These are phyloP conservation scores for Tinea trinotella DNA, from an alignment of 2,888 invertebrate species.

Conservation along the genomic window DNA sequence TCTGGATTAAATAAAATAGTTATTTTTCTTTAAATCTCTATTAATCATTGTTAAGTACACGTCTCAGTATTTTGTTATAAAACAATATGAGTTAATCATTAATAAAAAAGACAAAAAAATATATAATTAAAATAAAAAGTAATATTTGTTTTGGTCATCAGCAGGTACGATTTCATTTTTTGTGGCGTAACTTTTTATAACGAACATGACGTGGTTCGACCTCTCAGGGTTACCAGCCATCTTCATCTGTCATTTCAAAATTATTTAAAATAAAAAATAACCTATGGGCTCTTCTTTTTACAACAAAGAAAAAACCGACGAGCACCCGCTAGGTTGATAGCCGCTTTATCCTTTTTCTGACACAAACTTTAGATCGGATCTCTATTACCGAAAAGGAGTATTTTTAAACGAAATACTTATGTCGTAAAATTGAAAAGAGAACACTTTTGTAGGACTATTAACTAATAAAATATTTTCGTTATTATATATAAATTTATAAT, in stretches of 20 bases:
- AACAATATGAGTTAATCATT: not conserved
- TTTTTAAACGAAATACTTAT: conserved; percentile 50
- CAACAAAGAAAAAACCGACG: conserved; percentile 36
- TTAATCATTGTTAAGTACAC: too few relatives aligned
- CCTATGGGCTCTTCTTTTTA: not conserved
- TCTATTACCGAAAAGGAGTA: conserved; percentile 40
- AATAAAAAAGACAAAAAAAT: not conserved
- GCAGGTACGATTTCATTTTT: conserved; percentile 6
- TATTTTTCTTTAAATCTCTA: too few relatives aligned
- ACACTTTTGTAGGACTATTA: conserved; percentile 47
- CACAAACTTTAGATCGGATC: conserved; percentile 65
- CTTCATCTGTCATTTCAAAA: conserved; percentile 63
- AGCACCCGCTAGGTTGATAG: conserved; percentile 55
- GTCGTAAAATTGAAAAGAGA: conserved; percentile 57
- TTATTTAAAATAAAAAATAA: conserved; percentile 46
- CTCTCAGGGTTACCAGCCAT: conserved; percentile 30
- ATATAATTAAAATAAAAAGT: not conserved
- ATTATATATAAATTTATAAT: conserved; percentile 62
- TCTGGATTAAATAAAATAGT: too few relatives aligned
- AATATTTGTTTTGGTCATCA: conserved; percentile 3
- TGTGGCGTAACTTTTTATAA: conserved; percentile 6
- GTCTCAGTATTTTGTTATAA: not conserved
- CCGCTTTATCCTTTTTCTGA: conserved; percentile 61
- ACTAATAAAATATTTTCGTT: conserved; percentile 60
- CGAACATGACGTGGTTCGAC: conserved; percentile 21